These are phyloP conservation scores for Furcifer pardalis DNA, from an alignment of 2,797 vertebrate genomes.

Conservation along the genomic window DNA sequence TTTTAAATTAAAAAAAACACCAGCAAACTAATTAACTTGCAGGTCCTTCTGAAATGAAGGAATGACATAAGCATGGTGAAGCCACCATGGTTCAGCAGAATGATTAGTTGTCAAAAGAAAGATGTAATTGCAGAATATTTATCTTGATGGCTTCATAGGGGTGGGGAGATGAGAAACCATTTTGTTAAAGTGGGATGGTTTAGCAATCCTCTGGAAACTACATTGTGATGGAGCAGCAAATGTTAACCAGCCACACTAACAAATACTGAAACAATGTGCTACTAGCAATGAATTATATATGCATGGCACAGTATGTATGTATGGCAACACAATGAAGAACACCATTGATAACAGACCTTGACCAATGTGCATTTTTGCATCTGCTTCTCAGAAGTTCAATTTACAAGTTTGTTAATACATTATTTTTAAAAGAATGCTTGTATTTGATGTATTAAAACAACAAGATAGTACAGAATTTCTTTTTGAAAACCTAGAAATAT, in stretches of 20 bases:
- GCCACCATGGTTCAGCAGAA: constrained; percentile 52
- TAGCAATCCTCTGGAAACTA: constrained; percentile 57
- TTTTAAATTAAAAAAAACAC: too few species aligned
- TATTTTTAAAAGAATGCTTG: too few species aligned
- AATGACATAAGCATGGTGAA: constrained; percentile 55
- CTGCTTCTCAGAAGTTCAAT: constrained; percentile 49
- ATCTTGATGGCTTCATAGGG: constrained; percentile 49
- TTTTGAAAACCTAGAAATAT: too few species aligned
- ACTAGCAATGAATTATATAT: constrained; percentile 51
- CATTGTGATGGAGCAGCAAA: constrained; percentile 55
- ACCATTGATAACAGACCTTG: constrained; percentile 59
- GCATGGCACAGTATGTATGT: constrained; percentile 44
- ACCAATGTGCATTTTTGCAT: constrained; percentile 18
- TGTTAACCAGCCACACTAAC: constrained; percentile 35
- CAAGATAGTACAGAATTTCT: too few species aligned
- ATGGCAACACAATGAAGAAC: constrained; percentile 55
- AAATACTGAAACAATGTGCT: constrained; percentile 53
- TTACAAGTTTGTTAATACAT: constrained; percentile 28
- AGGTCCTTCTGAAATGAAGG: constrained; percentile 54
- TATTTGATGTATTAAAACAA: too few species aligned
- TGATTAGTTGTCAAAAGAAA: constrained; percentile 38
- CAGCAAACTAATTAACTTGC: constrained; percentile 53
- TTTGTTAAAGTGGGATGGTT: constrained; percentile 50
- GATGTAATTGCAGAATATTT: constrained; percentile 50
- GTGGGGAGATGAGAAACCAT: constrained; percentile 14